Base-by-base conservation (phyloP, 2,888 invertebrate species). In the Trilocha varians region DNA sequence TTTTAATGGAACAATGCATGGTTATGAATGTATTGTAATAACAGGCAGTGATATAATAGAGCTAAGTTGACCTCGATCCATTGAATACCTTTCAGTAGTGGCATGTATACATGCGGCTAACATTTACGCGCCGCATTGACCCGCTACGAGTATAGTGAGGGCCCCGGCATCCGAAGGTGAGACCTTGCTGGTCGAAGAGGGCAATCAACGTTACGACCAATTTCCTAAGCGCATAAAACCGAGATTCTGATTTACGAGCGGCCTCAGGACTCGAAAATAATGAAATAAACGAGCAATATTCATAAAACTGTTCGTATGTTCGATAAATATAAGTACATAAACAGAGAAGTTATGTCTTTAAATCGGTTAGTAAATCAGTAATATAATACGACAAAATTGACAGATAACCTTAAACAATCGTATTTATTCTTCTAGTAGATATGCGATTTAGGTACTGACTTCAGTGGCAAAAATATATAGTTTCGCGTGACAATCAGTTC, bases 141-240 rank as follows among this genome's bases (percentile, higher is more conserved):
- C 67, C 50, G 65, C 61, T 65, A 65, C n/a, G n/a, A n/a, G n/a
- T n/a, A 25, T 25, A 25, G 4, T 25, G 25, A 6, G 25, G 3
- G 25, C 6, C 6, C 53, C 53, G 50, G 39, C 43, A 45, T 49
- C 45, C 51, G 57, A 59, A 69, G 67, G 64, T 58, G 50, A 59
- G 57, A 62, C 57, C 62, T 65, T 62, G 61, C 45, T 52, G 49
- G 39, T 51, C 52, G 53, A 64, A 59, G 53, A 59, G 64, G 53
- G 64, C 63, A 70, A 71, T 76, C 70, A 66, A 70, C 69, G 53
- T 67, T 70, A 73, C 66, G 66, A 67, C 60, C 65, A 25, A 68
- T 75, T 70, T 70, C 62, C 55, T 62, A 50, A 48, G 57, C 44
- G 45, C 60, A 63, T 66, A 63, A 61, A 68, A 57, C 57, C 51